Conservation (phyloP, 2,113 vertebrate species). For the Callithrix jacchus region DNA sequence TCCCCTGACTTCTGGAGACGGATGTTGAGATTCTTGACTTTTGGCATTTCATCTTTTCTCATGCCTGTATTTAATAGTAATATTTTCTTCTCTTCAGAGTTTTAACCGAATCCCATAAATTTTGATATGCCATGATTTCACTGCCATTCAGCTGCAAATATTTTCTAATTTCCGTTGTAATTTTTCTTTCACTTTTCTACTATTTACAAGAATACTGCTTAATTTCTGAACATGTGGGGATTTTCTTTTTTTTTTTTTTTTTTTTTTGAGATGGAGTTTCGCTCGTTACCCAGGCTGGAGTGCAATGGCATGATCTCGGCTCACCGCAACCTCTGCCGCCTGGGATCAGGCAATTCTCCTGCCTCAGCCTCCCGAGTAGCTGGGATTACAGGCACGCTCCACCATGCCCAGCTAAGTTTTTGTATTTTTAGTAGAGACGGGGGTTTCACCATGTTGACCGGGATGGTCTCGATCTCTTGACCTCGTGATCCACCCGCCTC, state of each 20-base stretch:
- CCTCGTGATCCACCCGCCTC: no score
- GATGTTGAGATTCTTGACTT: not conserved
- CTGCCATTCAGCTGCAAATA: not conserved
- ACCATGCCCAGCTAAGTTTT: no score
- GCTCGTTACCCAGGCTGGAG: no score
- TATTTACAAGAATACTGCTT: not conserved
- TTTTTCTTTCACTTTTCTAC: not conserved
- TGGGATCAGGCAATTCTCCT: no score
- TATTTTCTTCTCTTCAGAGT: not conserved
- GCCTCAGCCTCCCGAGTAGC: no score
- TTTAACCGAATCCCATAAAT: not conserved
- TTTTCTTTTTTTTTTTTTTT: not conserved
- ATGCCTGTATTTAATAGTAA: not conserved
- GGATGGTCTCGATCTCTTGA: no score
- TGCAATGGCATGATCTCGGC: no score
- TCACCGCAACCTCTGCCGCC: no score
- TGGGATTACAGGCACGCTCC: no score
- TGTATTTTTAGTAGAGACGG: no score
- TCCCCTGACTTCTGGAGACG: not conserved
- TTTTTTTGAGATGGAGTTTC: no score
- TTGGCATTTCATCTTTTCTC: not conserved
- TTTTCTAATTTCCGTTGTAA: not conserved
- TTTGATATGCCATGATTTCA: not conserved
- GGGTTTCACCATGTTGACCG: no score
- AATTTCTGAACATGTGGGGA: not conserved